A percentile compares a stretch with the other conserved stretches of the same genome.
These are phyloP conservation scores for Alectura lathami DNA, from an alignment of 2,113 vertebrate species.

Conservation along the genomic window DNA sequence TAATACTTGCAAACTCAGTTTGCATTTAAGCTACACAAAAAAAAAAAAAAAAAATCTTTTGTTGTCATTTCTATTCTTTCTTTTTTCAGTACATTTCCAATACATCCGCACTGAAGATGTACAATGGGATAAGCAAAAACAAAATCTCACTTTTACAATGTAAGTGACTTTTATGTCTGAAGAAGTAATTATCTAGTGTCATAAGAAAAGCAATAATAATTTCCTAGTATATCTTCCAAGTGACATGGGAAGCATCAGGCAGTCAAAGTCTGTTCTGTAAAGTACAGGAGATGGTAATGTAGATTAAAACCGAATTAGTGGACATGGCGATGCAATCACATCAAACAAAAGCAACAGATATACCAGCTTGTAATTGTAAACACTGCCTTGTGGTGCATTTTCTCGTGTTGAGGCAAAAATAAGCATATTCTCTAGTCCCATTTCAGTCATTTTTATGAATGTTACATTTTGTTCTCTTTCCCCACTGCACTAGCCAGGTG, in stretches of 20 bases:
- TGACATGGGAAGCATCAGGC: conserved; percentile 19
- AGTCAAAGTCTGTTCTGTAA: conserved; percentile 8
- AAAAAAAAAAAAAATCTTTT: not conserved
- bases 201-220: conserved; percentile 29
- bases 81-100: not conserved
- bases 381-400: not conserved
- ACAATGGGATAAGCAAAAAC: not conserved
- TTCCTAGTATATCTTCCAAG: conserved; percentile 27
- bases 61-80: not conserved
- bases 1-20: not conserved
- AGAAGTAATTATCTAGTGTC: conserved; percentile 39
- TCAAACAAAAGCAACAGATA: conserved; percentile 8
- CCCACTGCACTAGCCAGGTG: conserved; percentile 15
- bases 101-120: not conserved
- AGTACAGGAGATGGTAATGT: not conserved
- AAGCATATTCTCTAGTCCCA: conserved; percentile 7
- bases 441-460: conserved; percentile 53
- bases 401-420: conserved; percentile 15
- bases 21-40: not conserved
- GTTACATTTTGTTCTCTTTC: conserved; percentile 43
- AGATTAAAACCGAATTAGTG: conserved; percentile 13
- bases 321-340: not conserved
- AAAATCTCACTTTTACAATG: not conserved
- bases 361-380: not conserved
- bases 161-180: conserved; percentile 39